Base-by-base conservation (phyloP, 2,888 invertebrate species). In the Trichopoda pennipes region DNA sequence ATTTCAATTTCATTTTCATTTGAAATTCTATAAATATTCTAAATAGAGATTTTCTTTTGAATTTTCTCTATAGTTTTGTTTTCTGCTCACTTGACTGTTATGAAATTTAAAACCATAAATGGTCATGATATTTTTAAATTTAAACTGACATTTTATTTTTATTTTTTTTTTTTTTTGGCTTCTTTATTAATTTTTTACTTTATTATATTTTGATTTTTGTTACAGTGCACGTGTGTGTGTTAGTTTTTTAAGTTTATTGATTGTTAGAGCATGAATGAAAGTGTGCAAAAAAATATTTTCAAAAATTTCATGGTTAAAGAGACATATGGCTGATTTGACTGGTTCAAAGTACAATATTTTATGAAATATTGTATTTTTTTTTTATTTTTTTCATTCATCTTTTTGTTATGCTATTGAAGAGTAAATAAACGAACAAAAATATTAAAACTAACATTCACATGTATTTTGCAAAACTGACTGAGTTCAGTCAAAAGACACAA, bases 71-170 rank as follows among this genome's bases (percentile, higher is more conserved):
- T n/a, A n/a, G 1, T 55, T 42, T 12, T n/a, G 4, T 32, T 63
- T 56, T 28, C 12, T 21, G 35, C 10, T 58, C 35, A 66, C 64
- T 77, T n/a, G 23, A 3, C 28, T 77, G 63, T 55, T 58, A 60
- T 55, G 64, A 61, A 78, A 74, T 78, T 69, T 16, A 53, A 77
- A 66, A 64, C 81, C 81, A 74, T 73, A 81, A 81, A 78, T 66
- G 74, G 77, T 74, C 69, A 64, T 74, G 58, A 42, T 58, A 32
- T 51, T 60, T 60, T 58, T 58, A 56, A 68, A 68, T 61, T 66
- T 44, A 76, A 69, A 63, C 32, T 72, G 68, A 55, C 49, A 56
- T 58, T 81, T n/a, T n/a, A n/a, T n/a, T n/a, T n/a, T n/a, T n/a
- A n/a, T n/a, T n/a, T n/a, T n/a, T n/a, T n/a, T n/a, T n/a, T n/a